phyloP scores from a whole-genome alignment of 2,888 invertebrate species.

The Apamea epomidion region DNA sequence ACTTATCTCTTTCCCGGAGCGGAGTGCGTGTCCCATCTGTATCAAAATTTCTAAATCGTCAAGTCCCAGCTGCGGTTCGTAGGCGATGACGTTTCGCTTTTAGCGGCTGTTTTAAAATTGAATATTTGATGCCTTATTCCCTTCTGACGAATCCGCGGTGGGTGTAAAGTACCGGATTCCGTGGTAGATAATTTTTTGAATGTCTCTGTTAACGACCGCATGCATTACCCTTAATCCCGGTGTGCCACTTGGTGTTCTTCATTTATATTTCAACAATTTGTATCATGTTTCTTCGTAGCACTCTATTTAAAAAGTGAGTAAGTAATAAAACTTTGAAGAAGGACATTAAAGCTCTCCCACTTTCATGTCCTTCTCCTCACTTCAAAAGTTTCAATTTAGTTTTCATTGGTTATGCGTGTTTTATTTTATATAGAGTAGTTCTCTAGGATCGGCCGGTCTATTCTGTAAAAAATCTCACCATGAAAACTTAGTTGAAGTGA shows the following conservation, averaged over 20 bases:
- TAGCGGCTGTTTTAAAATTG: constrained; percentile 91
- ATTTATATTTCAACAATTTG: constrained; percentile 79
- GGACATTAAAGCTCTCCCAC: constrained; percentile 24
- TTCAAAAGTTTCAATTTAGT: constrained; percentile 20
- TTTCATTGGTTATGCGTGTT: constrained; percentile 22
- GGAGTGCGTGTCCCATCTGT: constrained; percentile 89
- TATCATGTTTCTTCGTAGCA: constrained; percentile 69
- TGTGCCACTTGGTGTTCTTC: constrained; percentile 75
- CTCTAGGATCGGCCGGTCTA: background rate
- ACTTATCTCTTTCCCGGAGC: constrained; percentile 84
- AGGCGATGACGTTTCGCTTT: constrained; percentile 90
- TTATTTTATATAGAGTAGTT: background rate
- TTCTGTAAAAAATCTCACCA: background rate
- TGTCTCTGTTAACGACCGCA: constrained; percentile 82
- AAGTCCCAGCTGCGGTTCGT: constrained; percentile 88
- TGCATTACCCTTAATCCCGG: constrained; percentile 81
- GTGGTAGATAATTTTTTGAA: constrained; percentile 87
- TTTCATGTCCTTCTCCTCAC: too few species aligned
- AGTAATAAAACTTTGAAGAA: constrained; percentile 53
- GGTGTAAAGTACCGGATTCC: constrained; percentile 82
- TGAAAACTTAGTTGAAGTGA: background rate
- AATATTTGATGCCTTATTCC: constrained; percentile 90
- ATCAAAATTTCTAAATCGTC: constrained; percentile 89
- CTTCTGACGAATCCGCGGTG: constrained; percentile 88
- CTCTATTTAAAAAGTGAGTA: constrained; percentile 62